Evolutionary conservation across 2,888 invertebrate species (phyloP).

Genomic region (Eueremaeus valkanovi): DNA sequence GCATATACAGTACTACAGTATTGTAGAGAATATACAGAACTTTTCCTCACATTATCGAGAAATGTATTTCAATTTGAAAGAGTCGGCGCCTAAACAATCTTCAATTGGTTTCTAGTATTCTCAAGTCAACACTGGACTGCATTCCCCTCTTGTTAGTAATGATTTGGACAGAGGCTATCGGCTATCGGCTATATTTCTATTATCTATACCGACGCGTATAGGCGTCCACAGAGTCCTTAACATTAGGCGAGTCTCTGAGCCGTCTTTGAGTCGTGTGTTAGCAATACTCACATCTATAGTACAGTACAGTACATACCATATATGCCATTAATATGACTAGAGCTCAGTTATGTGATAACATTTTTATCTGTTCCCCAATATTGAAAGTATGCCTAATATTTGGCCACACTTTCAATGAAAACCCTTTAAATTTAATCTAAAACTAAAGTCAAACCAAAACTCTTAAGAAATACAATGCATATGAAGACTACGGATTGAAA

Average conservation of each 20-base stretch:
- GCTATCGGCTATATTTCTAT: constrained; percentile 25
- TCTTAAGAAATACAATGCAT: too few relatives aligned
- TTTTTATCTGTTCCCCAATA: not conserved
- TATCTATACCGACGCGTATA: constrained; percentile 30
- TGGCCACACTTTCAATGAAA: not conserved
- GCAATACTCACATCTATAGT: not conserved
- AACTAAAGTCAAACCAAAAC: not conserved
- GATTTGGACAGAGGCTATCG: constrained; percentile 15
- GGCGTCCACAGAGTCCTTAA: not conserved
- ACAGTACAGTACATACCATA: not conserved
- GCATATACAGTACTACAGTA: too few relatives aligned
- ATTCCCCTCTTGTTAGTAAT: constrained; percentile 16
- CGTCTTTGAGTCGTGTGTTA: constrained; percentile 15
- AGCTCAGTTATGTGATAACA: not conserved
- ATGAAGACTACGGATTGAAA: too few relatives aligned
- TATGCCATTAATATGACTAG: not conserved
- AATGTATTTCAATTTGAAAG: constrained; percentile 6
- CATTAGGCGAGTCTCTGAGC: constrained; percentile 17
- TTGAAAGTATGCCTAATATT: not conserved
- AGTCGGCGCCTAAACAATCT: constrained; percentile 34
- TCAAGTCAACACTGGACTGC: constrained; percentile 12
- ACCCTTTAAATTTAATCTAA: constrained; percentile 6
- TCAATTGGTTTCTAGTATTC: constrained; percentile 31
- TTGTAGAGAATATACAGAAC: not conserved
- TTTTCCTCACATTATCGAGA: constrained; percentile 1